A percentile compares a stretch with the other conserved stretches of the same genome.
phyloP scores from a whole-genome alignment of 2,888 invertebrate genomes.

The Amphipyra berbera region DNA sequence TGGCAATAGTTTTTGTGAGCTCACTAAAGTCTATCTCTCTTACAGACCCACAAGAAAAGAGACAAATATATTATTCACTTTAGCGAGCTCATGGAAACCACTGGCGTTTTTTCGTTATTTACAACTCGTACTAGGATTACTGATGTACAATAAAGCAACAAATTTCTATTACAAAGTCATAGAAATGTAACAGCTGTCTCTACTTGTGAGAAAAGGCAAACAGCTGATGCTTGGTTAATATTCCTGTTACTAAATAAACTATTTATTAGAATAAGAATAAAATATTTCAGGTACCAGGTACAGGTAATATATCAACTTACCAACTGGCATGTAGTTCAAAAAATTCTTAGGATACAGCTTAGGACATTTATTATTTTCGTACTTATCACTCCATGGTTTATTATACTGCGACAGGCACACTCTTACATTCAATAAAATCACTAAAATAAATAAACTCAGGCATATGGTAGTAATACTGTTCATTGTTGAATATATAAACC shows the following conservation, averaged over 20 bases:
- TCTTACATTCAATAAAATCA: constrained; percentile 71
- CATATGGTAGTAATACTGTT: constrained; percentile 57
- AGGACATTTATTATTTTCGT: constrained; percentile 88
- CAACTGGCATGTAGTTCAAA: constrained; percentile 88
- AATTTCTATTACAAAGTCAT: no score
- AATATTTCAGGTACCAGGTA: not conserved
- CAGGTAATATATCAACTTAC: constrained; percentile 72
- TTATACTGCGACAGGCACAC: constrained; percentile 78
- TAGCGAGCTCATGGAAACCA: no score
- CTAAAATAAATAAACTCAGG: constrained; percentile 65
- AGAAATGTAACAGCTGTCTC: not conserved
- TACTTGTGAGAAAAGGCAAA: not conserved
- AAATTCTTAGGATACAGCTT: constrained; percentile 89
- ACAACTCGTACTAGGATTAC: no score
- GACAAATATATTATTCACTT: no score
- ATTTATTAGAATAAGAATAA: not conserved
- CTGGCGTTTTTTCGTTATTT: no score
- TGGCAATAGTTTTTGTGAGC: no score
- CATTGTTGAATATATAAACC: constrained; percentile 49
- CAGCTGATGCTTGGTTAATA: no score
- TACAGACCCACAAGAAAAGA: no score
- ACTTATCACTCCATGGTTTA: constrained; percentile 85
- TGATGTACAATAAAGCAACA: no score
- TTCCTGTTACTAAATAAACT: not conserved
- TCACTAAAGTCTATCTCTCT: no score